These are phyloP conservation scores for Casuarius casuarius DNA, from an alignment of 2,113 vertebrate species.

Conservation along the genomic window DNA sequence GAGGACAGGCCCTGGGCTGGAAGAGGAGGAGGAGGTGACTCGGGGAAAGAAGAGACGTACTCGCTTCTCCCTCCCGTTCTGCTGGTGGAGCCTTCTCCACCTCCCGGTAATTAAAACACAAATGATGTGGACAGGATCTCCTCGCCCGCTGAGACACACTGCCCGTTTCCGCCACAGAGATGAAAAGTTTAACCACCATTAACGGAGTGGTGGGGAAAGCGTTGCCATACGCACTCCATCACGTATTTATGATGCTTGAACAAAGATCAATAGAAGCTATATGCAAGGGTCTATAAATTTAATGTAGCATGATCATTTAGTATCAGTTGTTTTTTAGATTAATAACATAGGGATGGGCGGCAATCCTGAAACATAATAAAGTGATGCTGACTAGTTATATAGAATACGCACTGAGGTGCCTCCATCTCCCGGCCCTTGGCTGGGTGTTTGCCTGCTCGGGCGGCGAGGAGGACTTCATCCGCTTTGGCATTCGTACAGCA, in stretches of 20 bases:
- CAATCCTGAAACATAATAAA: background rate
- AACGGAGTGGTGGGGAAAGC: conserved; percentile 19
- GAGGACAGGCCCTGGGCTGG: background rate
- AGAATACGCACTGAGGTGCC: accelerated
- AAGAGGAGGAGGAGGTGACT: background rate
- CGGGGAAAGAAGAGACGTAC: background rate
- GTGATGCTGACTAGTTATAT: background rate
- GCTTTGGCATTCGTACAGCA: background rate
- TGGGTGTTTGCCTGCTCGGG: background rate
- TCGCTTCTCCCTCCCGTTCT: background rate
- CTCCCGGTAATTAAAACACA: conserved; percentile 27
- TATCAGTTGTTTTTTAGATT: conserved; percentile 58
- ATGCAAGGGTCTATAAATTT: conserved; percentile 69
- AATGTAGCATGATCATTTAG: conserved; percentile 65
- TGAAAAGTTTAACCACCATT: conserved; percentile 60
- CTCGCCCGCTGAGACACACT: conserved; percentile 27
- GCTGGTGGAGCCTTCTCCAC: background rate
- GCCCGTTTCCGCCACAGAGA: conserved; percentile 7
- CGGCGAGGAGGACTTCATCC: background rate
- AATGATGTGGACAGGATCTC: background rate
- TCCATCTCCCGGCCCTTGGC: accelerated
- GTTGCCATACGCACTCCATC: conserved; percentile 21
- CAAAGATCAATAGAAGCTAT: conserved; percentile 66
- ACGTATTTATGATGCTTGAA: conserved; percentile 56
- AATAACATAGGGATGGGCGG: background rate